Percentiles rank a stretch among this genome's conserved stretches.
phyloP scores from a whole-genome alignment of 1,140 invertebrate genomes.

The Protaetia brevitarsis region DNA sequence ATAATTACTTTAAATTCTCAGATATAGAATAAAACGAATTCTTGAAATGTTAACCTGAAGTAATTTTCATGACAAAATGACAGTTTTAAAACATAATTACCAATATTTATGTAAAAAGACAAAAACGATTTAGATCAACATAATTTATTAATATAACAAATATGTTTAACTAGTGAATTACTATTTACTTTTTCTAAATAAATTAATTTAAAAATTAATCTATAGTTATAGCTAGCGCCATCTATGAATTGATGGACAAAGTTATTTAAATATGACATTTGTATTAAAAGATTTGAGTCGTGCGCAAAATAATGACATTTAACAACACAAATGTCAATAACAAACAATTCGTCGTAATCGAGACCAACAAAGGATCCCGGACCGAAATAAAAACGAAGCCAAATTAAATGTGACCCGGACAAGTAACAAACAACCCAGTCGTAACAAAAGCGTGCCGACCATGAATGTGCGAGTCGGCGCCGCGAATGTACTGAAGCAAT shows the following conservation, averaged over 20 bases:
- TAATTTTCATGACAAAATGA: too few relatives aligned
- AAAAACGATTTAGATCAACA: too few relatives aligned
- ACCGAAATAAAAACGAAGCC: not conserved
- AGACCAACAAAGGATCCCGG: not conserved
- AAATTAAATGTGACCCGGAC: slow-evolving; percentile 14
- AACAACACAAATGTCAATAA: not conserved
- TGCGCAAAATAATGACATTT: slow-evolving; percentile 9
- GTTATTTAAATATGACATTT: not conserved
- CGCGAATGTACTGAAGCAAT: slow-evolving; percentile 39
- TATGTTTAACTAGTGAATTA: too few relatives aligned
- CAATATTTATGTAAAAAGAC: too few relatives aligned
- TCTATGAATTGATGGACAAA: not conserved
- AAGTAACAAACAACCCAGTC: not conserved
- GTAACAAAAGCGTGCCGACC: not conserved
- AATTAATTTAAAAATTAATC: too few relatives aligned
- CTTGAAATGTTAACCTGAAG: too few relatives aligned
- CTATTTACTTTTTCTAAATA: too few relatives aligned
- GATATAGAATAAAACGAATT: too few relatives aligned
- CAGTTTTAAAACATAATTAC: too few relatives aligned
- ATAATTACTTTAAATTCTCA: too few relatives aligned
- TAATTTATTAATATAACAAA: too few relatives aligned
- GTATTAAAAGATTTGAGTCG: not conserved
- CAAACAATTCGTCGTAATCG: not conserved
- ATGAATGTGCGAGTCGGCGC: not conserved
- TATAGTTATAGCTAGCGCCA: too few relatives aligned